Conservation (phyloP, 2,113 vertebrate species). For the human region DNA sequence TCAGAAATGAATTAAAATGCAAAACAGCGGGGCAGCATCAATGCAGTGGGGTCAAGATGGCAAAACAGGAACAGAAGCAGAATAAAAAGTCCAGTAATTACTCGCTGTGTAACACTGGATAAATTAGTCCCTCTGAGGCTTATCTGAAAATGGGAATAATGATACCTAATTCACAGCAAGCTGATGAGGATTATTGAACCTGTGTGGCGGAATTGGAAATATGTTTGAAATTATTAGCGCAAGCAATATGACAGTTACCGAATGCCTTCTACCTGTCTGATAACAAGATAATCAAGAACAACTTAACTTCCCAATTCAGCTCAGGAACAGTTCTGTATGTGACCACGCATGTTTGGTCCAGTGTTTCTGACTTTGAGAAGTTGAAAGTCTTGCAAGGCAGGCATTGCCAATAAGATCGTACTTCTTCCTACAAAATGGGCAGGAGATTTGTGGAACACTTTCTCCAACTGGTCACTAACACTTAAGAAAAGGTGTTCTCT, state of each 20-base stretch:
- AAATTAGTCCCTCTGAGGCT: neutral
- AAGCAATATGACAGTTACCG: neutral
- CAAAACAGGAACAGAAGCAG: neutral
- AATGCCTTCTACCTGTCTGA: neutral
- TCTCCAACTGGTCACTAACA: neutral
- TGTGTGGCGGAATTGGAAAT: neutral
- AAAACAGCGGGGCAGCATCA: neutral
- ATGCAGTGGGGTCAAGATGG: rapidly evolving
- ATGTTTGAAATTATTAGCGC: neutral
- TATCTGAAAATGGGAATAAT: neutral
- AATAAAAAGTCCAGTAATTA: neutral
- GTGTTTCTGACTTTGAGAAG: neutral
- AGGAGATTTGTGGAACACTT: neutral
- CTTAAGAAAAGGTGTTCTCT: neutral
- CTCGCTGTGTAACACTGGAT: neutral
- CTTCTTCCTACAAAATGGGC: neutral
- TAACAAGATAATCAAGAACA: neutral
- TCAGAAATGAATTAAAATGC: neutral
- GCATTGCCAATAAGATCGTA: neutral
- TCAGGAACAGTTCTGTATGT: neutral
- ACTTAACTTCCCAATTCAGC: neutral
- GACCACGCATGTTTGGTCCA: neutral
- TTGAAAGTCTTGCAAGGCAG: neutral
- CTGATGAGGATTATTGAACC: neutral
- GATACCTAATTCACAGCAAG: neutral